These are phyloP conservation scores for Sciurus niger DNA, from an alignment of 2,113 vertebrate species.

Conservation along the genomic window DNA sequence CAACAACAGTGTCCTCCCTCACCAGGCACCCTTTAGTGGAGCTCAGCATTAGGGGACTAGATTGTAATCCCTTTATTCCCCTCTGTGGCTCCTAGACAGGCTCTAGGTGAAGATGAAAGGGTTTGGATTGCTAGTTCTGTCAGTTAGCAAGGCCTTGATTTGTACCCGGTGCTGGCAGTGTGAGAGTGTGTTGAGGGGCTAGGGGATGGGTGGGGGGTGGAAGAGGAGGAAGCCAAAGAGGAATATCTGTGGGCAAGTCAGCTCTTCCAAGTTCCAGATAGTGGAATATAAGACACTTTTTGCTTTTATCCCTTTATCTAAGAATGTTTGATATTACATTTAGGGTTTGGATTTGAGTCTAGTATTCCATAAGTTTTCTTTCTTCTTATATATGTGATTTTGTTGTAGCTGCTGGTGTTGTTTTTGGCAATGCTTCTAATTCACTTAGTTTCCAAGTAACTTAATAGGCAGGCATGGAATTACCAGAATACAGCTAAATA, in stretches of 20 bases:
- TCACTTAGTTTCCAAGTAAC: background rate
- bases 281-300: background rate
- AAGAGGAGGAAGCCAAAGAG: background rate
- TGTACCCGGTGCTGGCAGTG: background rate
- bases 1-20: background rate
- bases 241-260: background rate
- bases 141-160: background rate
- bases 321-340: background rate
- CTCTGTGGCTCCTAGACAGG: background rate
- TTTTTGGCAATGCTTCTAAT: background rate
- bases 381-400: background rate
- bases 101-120: background rate
- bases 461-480: background rate
- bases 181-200: background rate
- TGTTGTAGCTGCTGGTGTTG: background rate
- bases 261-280: background rate
- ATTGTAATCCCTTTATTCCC: background rate
- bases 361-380: slow-evolving; percentile 21
- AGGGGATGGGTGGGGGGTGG: background rate
- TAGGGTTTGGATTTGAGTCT: background rate
- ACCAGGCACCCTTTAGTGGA: background rate
- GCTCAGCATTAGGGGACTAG: background rate
- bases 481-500: background rate
- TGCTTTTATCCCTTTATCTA: background rate
- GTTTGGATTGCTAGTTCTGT: background rate